Conservation (phyloP, 2,888 invertebrate species). For the Cheilosia soror region DNA sequence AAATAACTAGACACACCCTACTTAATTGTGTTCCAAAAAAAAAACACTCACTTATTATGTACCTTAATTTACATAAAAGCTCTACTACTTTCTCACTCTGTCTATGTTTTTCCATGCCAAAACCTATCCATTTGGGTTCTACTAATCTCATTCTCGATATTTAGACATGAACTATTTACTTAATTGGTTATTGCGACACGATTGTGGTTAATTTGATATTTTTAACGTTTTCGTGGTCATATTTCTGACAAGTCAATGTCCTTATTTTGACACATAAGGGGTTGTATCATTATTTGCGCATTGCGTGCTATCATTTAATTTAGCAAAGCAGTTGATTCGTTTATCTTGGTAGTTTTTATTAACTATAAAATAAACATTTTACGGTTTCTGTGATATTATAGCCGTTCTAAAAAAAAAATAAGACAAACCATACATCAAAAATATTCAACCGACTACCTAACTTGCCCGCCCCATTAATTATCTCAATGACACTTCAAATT, state of each 20-base stretch:
- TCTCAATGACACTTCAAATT: conserved; percentile 43
- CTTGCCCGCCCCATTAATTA: conserved; percentile 39
- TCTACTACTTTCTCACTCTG: not conserved
- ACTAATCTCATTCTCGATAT: conserved; percentile 1
- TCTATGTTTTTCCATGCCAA: not conserved
- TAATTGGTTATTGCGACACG: conserved; percentile 71
- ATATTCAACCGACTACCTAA: conserved; percentile 4
- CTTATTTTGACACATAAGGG: conserved; percentile 38
- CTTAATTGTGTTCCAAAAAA: conserved; percentile 54
- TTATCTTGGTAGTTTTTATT: conserved; percentile 37
- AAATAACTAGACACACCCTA: conserved; percentile 54
- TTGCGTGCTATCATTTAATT: conserved; percentile 56
- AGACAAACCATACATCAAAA: conserved; percentile 15
- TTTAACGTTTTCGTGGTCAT: conserved; percentile 55
- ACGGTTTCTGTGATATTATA: conserved; percentile 33
- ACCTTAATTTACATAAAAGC: conserved; percentile 73
- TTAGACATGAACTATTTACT: conserved; percentile 55
- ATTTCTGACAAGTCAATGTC: conserved; percentile 59
- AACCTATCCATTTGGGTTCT: no score
- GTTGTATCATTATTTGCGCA: conserved; percentile 38
- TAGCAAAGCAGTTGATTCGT: conserved; percentile 28
- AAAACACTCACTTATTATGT: conserved; percentile 57
- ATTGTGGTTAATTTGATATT: conserved; percentile 55
- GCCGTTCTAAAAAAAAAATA: not conserved
- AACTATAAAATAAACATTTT: conserved; percentile 37